phyloP scores from a whole-genome alignment of 2,797 vertebrate genomes.

The Pseudocheirus occidentalis region DNA sequence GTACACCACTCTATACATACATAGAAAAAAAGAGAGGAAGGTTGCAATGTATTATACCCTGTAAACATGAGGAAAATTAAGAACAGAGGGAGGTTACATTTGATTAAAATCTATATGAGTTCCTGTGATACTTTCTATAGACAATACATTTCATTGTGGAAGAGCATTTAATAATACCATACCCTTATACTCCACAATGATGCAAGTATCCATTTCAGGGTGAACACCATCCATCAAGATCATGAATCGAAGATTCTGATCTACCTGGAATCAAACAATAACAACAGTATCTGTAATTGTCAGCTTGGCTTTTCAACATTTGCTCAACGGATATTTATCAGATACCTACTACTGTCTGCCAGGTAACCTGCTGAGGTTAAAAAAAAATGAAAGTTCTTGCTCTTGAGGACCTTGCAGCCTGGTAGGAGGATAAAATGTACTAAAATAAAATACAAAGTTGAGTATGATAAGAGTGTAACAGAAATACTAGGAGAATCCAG shows the following conservation, averaged over 20 bases:
- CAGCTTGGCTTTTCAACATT: neutral
- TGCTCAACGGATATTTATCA: neutral
- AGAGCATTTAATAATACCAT: neutral
- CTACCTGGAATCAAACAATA: constrained; percentile 80
- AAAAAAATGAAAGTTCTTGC: neutral
- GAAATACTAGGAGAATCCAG: neutral
- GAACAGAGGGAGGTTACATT: neutral
- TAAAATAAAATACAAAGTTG: neutral
- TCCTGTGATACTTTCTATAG: neutral
- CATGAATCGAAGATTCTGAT: constrained; percentile 88
- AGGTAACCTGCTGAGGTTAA: neutral
- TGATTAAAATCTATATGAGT: neutral
- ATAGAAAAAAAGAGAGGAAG: neutral
- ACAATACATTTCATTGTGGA: neutral
- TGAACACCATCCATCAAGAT: constrained; percentile 90
- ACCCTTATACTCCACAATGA: constrained; percentile 92
- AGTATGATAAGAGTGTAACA: neutral
- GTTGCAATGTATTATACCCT: neutral
- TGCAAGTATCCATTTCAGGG: constrained; percentile 91
- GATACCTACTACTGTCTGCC: neutral
- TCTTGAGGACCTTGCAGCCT: neutral
- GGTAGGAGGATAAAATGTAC: neutral
- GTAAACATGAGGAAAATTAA: neutral
- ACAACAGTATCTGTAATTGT: neutral
- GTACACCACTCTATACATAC: neutral